Conservation (phyloP, 2,113 vertebrate genomes). For the Cairina moschata region DNA sequence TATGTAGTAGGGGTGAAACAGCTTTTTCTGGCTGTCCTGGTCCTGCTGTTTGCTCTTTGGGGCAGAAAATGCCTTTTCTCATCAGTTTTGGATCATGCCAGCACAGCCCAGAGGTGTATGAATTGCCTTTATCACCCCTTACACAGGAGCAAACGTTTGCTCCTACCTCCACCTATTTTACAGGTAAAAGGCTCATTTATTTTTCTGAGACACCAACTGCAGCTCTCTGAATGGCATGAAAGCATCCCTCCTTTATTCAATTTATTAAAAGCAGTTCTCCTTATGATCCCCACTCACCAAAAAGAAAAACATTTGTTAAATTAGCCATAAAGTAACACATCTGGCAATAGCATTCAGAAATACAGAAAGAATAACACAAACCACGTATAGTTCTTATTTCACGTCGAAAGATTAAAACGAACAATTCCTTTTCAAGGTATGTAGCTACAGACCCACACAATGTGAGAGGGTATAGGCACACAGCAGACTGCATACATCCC, state of each 20-base stretch:
- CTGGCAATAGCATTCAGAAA: not conserved
- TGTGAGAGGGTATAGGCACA: not conserved
- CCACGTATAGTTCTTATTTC: not conserved
- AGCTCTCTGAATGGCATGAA: not conserved
- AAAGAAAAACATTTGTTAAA: not conserved
- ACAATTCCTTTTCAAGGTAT: not conserved
- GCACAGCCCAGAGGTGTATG: not conserved
- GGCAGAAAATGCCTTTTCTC: not conserved
- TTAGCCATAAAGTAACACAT: not conserved
- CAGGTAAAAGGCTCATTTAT: not conserved
- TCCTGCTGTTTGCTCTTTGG: not conserved
- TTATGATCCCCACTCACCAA: not conserved
- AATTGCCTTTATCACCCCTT: not conserved
- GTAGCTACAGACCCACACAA: accelerated
- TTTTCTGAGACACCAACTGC: not conserved
- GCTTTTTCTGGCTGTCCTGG: not conserved
- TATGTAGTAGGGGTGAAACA: not conserved
- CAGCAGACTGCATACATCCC: accelerated
- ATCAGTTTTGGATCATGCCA: not conserved
- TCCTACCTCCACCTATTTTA: not conserved
- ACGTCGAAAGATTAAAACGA: not conserved
- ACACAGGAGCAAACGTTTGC: not conserved
- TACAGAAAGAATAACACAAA: not conserved
- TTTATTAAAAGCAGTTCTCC: not conserved
- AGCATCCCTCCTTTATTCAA: not conserved